Evolutionary conservation across 2,113 vertebrate species (phyloP).

Genomic region (Bufo bufo): DNA sequence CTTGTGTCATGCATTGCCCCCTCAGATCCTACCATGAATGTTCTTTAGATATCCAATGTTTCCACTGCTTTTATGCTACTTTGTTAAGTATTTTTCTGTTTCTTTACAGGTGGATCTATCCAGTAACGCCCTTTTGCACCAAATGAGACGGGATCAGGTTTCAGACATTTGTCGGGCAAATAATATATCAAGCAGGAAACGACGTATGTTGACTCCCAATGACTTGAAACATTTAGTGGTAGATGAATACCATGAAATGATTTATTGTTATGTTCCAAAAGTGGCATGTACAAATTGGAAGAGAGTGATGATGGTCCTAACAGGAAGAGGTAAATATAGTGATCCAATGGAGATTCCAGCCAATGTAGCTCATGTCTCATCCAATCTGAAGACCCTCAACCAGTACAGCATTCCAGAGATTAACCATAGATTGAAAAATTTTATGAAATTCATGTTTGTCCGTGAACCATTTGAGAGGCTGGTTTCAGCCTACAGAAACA

Average conservation of each 20-base stretch:
- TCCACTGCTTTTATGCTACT: neutral
- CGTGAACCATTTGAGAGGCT: constrained; percentile 95
- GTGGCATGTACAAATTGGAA: constrained; percentile 99
- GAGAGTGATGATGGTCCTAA: constrained; percentile 98
- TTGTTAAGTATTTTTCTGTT: constrained; percentile 59
- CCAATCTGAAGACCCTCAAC: constrained; percentile 94
- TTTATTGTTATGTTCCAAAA: constrained; percentile 98
- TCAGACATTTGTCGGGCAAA: constrained; percentile 84
- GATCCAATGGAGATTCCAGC: constrained; percentile 97
- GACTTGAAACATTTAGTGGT: constrained; percentile 96
- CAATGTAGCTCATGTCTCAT: constrained; percentile 89
- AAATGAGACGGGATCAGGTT: constrained; percentile 89
- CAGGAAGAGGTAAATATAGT: constrained; percentile 89
- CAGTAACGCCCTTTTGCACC: constrained; percentile 84
- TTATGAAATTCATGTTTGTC: constrained; percentile 97
- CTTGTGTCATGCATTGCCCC: neutral
- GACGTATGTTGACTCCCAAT: constrained; percentile 87
- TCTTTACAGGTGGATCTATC: constrained; percentile 81
- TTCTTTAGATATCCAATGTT: no score
- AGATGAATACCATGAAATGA: constrained; percentile 94
- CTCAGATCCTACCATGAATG: neutral
- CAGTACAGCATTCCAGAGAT: constrained; percentile 97
- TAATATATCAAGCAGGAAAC: constrained; percentile 83
- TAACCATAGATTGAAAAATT: constrained; percentile 96
- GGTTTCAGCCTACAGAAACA: constrained; percentile 97